phyloP scores from a whole-genome alignment of 2,797 vertebrate genomes.

The Acanthis flammea region DNA sequence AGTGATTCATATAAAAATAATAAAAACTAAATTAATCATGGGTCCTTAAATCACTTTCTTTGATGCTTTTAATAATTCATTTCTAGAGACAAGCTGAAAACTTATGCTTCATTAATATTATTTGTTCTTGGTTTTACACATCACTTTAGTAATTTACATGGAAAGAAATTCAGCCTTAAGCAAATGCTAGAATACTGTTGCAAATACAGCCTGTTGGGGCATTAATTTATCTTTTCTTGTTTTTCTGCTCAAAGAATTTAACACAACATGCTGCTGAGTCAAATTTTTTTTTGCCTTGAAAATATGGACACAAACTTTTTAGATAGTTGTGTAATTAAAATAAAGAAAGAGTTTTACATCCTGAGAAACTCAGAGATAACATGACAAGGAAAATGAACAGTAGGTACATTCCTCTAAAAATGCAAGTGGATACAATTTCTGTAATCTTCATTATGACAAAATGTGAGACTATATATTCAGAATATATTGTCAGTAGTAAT shows the following conservation, averaged over 20 bases:
- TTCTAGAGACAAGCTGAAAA: conserved; percentile 69
- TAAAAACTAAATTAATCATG: conserved; percentile 76
- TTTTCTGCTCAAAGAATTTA: conserved; percentile 3
- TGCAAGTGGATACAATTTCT: neutral
- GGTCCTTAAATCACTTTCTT: conserved; percentile 76
- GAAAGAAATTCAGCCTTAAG: conserved; percentile 59
- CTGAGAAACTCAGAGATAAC: neutral
- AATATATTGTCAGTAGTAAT: neutral
- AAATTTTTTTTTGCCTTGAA: neutral
- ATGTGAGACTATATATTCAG: neutral
- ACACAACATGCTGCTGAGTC: neutral
- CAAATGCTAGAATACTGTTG: conserved; percentile 47
- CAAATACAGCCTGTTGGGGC: conserved; percentile 43
- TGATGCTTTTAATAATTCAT: conserved; percentile 73
- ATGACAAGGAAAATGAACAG: neutral
- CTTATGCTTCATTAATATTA: conserved; percentile 74
- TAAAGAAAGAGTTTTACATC: neutral
- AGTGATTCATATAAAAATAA: conserved; percentile 74
- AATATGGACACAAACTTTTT: neutral
- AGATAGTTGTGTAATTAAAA: neutral
- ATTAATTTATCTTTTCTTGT: conserved; percentile 61
- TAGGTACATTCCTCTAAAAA: neutral
- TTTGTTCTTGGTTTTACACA: conserved; percentile 70
- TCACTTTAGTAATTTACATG: conserved; percentile 42
- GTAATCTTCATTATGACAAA: neutral